These are phyloP conservation scores for Hermaeophaga mercurialis DNA, from an alignment of 2,888 invertebrate genomes.

Conservation along the genomic window DNA sequence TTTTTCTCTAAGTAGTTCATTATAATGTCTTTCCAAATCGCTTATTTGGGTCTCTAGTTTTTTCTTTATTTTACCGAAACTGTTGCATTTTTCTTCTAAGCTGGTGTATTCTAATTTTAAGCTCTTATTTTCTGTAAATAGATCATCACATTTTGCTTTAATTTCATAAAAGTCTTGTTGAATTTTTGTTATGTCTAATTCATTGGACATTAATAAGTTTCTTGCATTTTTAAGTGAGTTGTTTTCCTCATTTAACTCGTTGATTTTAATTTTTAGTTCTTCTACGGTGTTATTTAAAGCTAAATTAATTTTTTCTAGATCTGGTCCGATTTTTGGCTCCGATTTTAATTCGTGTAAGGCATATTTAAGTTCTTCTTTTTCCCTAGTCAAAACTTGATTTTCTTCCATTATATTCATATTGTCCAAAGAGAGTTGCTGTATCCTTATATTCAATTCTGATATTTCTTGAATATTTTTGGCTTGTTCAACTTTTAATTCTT, in stretches of 20 bases:
- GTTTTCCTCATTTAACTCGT: slow-evolving; percentile 7
- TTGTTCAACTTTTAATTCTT: slow-evolving; percentile 30
- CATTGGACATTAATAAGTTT: slow-evolving; percentile 17
- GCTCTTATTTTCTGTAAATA: slow-evolving; percentile 44
- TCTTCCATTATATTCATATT: slow-evolving; percentile 50
- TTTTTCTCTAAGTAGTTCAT: slow-evolving; percentile 51
- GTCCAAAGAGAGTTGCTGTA: slow-evolving; percentile 48
- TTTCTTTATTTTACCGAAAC: slow-evolving; percentile 43
- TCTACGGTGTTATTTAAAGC: slow-evolving; percentile 22
- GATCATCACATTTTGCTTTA: slow-evolving; percentile 42
- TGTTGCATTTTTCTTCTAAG: slow-evolving; percentile 42
- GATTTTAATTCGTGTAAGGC: slow-evolving; percentile 43
- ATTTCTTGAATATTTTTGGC: slow-evolving; percentile 44
- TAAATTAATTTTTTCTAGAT: slow-evolving; percentile 19
- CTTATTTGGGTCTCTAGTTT: slow-evolving; percentile 45
- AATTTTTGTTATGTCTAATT: slow-evolving; percentile 35
- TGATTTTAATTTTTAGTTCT: slow-evolving; percentile 20
- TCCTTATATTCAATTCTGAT: slow-evolving; percentile 44
- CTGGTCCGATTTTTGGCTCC: slow-evolving; percentile 37
- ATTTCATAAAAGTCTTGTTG: slow-evolving; percentile 45
- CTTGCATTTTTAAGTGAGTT: slow-evolving; percentile 12
- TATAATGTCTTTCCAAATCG: slow-evolving; percentile 51
- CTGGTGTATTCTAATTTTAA: slow-evolving; percentile 42
- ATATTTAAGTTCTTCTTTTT: slow-evolving; percentile 48
- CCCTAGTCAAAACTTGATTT: slow-evolving; percentile 45